Percentiles rank a stretch among this genome's conserved stretches.
Evolutionary conservation across 1,140 invertebrate species (phyloP).

Genomic region (Globodera rostochiensis): DNA sequence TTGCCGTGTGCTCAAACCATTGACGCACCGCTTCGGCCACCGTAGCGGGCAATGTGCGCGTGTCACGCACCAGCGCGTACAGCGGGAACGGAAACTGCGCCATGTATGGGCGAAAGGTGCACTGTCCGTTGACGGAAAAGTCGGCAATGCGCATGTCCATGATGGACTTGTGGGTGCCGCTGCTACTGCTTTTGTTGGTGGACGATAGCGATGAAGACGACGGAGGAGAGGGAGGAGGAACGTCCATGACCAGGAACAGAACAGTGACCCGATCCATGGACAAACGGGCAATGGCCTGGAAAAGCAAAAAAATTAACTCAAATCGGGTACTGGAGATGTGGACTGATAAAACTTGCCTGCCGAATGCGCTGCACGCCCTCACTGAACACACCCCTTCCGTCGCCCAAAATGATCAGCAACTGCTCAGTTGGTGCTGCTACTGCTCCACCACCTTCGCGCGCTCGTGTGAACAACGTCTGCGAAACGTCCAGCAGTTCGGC

Average conservation of each 20-base stretch:
- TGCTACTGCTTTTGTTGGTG: background rate
- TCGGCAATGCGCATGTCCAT: conserved; percentile 77
- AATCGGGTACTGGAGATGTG: too few species aligned
- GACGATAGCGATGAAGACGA: background rate
- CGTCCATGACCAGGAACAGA: conserved; percentile 90
- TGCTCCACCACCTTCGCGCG: conserved; percentile 33
- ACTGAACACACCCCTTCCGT: conserved; percentile 88
- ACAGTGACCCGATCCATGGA: conserved; percentile 82
- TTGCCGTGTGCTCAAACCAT: conserved; percentile 85
- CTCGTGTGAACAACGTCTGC: conserved; percentile 67
- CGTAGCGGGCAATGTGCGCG: conserved; percentile 81
- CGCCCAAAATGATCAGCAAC: conserved; percentile 86
- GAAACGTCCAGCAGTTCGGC: conserved; percentile 79
- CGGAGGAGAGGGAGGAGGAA: background rate
- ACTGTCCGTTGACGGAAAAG: conserved; percentile 36
- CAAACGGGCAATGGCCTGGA: conserved; percentile 77
- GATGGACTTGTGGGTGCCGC: conserved; percentile 87
- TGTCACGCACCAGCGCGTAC: conserved; percentile 88
- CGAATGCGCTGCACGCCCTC: conserved; percentile 80
- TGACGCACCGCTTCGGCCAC: conserved; percentile 92
- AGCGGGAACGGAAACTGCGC: conserved; percentile 97
- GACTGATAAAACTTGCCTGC: conserved; percentile 40
- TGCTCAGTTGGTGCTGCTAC: conserved; percentile 71
- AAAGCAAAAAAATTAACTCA: background rate
- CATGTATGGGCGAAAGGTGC: conserved; percentile 78